Evolutionary conservation across 2,797 vertebrate species (phyloP), one percentile per base, ranked within the genome.

Genomic region (Eleutherodactylus coqui): DNA sequence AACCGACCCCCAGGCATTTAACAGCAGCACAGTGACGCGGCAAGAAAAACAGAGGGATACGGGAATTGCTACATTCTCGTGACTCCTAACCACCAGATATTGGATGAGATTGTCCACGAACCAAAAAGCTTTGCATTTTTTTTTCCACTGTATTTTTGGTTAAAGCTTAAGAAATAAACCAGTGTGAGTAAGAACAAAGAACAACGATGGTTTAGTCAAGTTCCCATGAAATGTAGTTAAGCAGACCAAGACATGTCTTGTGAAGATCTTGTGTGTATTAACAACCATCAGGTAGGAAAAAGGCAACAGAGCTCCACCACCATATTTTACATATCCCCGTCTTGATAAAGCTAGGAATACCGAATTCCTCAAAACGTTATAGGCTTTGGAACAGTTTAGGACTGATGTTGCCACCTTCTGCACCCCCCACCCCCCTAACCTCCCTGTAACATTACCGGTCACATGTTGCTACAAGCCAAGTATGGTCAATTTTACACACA

Each of bases 71-170:
- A 94, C 94, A 96, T 95, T 95, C 94, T 94, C 91, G 91, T 92
- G 93, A 94, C 53, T 93, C 91, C 88, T 87, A 36, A 60, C 70
- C 27, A 90, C 89, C 90, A 92, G 90, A 91, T 21, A 89, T 86
- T 7, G 90, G 85, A 91, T 45, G 94, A 93, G 96, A 96, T 96
- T 96, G 96, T 96, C 96, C 95, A 95, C 94, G 92, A 92, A 94
- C 93, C 92, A 14, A 87, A 92, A 73, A 55, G n/a, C 38, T 83
- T 78, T 84, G 67, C 75, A 78, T 60, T 78, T 86, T 79, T 60
- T 76, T 86, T 79, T 17, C 11, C 88, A 38, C 58, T 16, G 34
- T 82, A 73, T 45, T 73, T 90, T 90, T 82, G 88, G 88, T 88
- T 84, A 89, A n/a, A 69, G 45, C 58, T 75, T 75, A 27, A 67